Conservation (phyloP, 1,140 invertebrate genomes). For the Cheumatopsyche charites region DNA sequence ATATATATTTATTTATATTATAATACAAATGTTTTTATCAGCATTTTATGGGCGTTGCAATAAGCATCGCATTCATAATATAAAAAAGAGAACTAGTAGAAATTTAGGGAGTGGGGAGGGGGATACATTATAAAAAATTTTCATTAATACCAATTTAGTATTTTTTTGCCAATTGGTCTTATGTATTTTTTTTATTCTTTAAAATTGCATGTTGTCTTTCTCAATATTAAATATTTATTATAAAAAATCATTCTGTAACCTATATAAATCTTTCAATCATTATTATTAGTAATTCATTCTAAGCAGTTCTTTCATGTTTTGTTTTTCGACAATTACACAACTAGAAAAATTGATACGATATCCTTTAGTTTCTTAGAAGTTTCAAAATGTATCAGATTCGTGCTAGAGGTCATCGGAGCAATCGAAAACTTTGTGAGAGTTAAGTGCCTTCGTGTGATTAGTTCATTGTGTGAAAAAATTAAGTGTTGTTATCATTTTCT, state of each 20-base stretch:
- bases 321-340: slow-evolving; percentile 23
- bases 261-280: slow-evolving; percentile 12
- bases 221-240: slow-evolving; percentile 35
- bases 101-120: slow-evolving; percentile 36
- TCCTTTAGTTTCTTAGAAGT: slow-evolving; percentile 25
- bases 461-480: not conserved
- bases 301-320: slow-evolving; percentile 39
- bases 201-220: slow-evolving; percentile 28
- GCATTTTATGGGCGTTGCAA: slow-evolving; percentile 34
- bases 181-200: slow-evolving; percentile 30
- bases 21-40: slow-evolving; percentile 41
- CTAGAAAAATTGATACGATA: slow-evolving; percentile 39
- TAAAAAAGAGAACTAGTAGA: slow-evolving; percentile 40
- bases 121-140: slow-evolving; percentile 36
- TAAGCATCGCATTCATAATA: slow-evolving; percentile 38
- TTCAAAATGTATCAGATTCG: slow-evolving; percentile 25
- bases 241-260: slow-evolving; percentile 34
- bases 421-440: not conserved
- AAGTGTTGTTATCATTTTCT: not conserved
- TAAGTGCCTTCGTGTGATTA: not conserved
- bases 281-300: slow-evolving; percentile 34
- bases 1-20: slow-evolving; percentile 40
- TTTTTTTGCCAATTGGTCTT: slow-evolving; percentile 41
- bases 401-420: slow-evolving; percentile 23
- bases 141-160: slow-evolving; percentile 35